phyloP scores from a whole-genome alignment of 2,888 invertebrate species.

The Tortrix viridana region DNA sequence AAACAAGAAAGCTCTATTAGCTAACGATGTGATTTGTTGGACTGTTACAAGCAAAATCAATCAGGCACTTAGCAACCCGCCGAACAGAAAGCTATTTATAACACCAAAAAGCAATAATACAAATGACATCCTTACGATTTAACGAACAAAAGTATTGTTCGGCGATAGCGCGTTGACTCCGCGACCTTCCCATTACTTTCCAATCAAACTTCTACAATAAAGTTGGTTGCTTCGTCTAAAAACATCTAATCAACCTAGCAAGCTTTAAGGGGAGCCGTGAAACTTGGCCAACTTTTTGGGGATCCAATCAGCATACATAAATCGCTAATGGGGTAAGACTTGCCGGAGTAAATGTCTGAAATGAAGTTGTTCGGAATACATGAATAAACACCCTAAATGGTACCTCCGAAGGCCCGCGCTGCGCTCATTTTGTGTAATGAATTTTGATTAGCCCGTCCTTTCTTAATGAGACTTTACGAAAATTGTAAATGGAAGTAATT shows the following conservation, averaged over 20 bases:
- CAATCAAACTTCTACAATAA: conserved; percentile 72
- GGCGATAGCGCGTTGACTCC: conserved; percentile 56
- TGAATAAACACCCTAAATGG: conserved; percentile 43
- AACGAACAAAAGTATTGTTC: conserved; percentile 52
- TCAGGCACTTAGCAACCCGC: conserved; percentile 32
- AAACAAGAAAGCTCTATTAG: conserved; percentile 33
- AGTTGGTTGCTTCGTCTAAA: conserved; percentile 59
- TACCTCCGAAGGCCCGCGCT: conserved; percentile 36
- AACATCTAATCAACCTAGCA: conserved; percentile 63
- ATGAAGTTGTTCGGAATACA: conserved; percentile 48
- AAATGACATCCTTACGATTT: conserved; percentile 42
- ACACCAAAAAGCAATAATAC: conserved; percentile 39
- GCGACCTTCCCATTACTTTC: conserved; percentile 61
- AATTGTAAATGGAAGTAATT: conserved; percentile 34
- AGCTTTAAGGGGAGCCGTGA: conserved; percentile 46
- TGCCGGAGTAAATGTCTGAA: conserved; percentile 48
- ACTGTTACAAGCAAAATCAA: conserved; percentile 32
- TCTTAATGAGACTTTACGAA: conserved; percentile 37
- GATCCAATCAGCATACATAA: conserved; percentile 66
- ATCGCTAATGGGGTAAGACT: conserved; percentile 59
- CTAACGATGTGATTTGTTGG: conserved; percentile 33
- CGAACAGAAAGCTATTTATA: conserved; percentile 37
- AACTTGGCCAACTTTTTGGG: conserved; percentile 54
- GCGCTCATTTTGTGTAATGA: conserved; percentile 38
- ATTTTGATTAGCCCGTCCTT: conserved; percentile 37